Evolutionary conservation across 1,140 invertebrate genomes (phyloP), one percentile per base, ranked within the genome.

Genomic region (Radopholus similis): DNA sequence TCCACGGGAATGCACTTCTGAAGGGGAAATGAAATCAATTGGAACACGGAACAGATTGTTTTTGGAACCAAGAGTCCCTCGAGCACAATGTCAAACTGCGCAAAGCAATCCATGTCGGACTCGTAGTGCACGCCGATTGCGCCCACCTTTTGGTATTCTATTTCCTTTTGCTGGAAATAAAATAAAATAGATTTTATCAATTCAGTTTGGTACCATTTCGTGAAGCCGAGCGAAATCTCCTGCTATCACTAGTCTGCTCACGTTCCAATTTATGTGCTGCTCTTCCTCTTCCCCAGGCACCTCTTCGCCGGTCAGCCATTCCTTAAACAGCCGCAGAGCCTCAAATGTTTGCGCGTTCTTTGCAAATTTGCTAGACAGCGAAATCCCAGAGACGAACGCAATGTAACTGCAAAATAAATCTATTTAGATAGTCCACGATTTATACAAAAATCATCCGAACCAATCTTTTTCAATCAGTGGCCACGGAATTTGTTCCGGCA

Each of bases 351-450:
- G 11, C 9, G 30, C 64, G 55, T 75, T 57, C 26, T 71, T 37
- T 18, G 18, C 38, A 34, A 59, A 35, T 8, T 47, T 34, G n/a
- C 56, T 37, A 44, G 26, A 34, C 11, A 73, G 28, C 0, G 55
- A 59, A 47, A 73, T 64, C 9, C 72, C 72, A 26, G 72, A 73
- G 37, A 73, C 51, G 21, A 73, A 73, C 23, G 40, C 34, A 18
- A 73, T 53, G 15, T 77, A 73, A 40, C 72, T 73, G 21, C 30
- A 71, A 30, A 64, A n/a, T 55, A 34, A 6, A 64, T 66, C 37
- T n/a, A 28, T 6, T 9, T 23, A 32, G 6, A 42, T 2, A 4
- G 15, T 42, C 30, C 6, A n/a, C 18, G 30, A n/a, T n/a, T n/a
- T n/a, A n/a, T n/a, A n/a, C n/a, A 40, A 60, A 38, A 26, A 60